A percentile compares a stretch with the other conserved stretches of the same genome.
These are phyloP conservation scores for Poeciliopsis occidentalis DNA, from an alignment of 2,113 vertebrate genomes.

Conservation along the genomic window DNA sequence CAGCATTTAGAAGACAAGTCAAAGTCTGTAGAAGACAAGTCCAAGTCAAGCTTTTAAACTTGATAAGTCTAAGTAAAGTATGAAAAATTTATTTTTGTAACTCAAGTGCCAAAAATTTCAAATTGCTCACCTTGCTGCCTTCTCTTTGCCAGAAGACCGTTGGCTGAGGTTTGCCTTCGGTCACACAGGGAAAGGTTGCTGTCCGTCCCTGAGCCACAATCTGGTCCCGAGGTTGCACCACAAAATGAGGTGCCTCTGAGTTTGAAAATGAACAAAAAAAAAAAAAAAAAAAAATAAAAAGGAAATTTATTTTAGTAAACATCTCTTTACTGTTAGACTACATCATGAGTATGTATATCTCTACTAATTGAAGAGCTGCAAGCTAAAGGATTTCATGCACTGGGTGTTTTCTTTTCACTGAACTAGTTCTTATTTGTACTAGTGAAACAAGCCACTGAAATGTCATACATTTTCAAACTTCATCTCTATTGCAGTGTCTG, in stretches of 20 bases:
- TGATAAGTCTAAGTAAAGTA: not conserved
- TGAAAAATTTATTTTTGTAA: not conserved
- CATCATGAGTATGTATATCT: slow-evolving; percentile 7
- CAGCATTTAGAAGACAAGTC: too few relatives aligned
- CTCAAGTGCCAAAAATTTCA: slow-evolving; percentile 1
- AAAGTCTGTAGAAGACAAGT: too few relatives aligned
- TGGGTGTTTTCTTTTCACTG: slow-evolving; percentile 7
- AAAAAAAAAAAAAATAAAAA: slow-evolving; percentile 13
- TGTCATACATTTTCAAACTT: slow-evolving; percentile 15
- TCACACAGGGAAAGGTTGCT: slow-evolving; percentile 96
- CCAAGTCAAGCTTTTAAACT: too few relatives aligned
- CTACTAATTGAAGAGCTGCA: slow-evolving; percentile 19
- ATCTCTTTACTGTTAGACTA: not conserved
- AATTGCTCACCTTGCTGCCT: slow-evolving; percentile 89
- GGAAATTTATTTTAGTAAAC: slow-evolving; percentile 22
- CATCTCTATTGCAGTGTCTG: slow-evolving; percentile 2
- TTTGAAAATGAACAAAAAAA: slow-evolving; percentile 57
- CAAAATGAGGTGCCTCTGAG: slow-evolving; percentile 96
- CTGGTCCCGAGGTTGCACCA: slow-evolving; percentile 96
- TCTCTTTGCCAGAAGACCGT: slow-evolving; percentile 99
- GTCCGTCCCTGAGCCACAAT: slow-evolving; percentile 95
- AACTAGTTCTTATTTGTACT: slow-evolving; percentile 22
- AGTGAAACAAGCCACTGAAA: slow-evolving; percentile 56
- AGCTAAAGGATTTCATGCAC: slow-evolving; percentile 63
- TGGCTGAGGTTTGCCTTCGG: slow-evolving; percentile 96